Evolutionary conservation across 2,113 vertebrate species (phyloP), one percentile per base, ranked within the genome.

Genomic region (Platanista minor): DNA sequence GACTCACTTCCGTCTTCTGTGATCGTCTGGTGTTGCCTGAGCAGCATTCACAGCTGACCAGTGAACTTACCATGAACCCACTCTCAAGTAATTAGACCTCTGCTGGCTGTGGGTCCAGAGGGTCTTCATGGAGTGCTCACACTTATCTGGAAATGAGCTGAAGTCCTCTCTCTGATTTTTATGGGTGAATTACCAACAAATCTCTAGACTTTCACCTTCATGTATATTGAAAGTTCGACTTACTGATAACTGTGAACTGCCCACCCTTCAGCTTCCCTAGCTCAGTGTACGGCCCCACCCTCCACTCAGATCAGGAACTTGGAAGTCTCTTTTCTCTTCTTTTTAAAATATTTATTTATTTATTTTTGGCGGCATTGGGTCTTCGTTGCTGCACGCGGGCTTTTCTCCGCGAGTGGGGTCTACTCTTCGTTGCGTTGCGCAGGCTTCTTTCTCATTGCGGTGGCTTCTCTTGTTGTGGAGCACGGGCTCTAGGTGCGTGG

Each of bases 381-480:
- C 14, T 52, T 5, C 0, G 14, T 52, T 52, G 49, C 4, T 46
- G 46, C 0, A 0, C 46, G 2, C 46, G 11, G 46, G 46, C 2
- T 46, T 46, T 52, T 49, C 49, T 49, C 14, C 15, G 14, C 49
- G 49, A 49, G 49, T 11, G 14, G 49, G 49, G 49, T 15, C 49
- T 49, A 49, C 46, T 14, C 46, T 49, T 49, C 49, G 14, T 49
- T 49, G 49, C 0, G 14, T 13, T 49, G 49, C 49, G 14, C 0
- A 14, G 4, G 49, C 49, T 49, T 49, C 49, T 52, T 49, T 49
- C 49, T 52, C 49, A 5, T 5, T 52, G 49, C 4, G 14, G 49
- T 17, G 49, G 4, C 49, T 15, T 52, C 49, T 52, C 14, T 52
- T 52, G 14, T 17, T 52, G 49, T 52, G 49, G 49, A 52, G 4